phyloP scores from a whole-genome alignment of 2,797 vertebrate genomes.

The Cygnus olor region DNA sequence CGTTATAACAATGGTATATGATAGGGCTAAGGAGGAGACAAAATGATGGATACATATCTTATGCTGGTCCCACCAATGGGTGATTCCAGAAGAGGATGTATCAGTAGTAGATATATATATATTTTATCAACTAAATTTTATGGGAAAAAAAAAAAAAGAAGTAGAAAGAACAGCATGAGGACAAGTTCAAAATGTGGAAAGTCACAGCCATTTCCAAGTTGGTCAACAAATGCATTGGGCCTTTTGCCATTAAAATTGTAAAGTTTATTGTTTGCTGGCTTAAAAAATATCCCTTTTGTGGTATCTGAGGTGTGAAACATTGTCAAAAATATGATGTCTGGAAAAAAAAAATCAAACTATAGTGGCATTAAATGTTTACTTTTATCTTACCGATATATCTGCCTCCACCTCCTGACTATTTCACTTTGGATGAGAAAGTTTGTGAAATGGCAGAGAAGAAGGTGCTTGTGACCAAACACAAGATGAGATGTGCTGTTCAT shows the following conservation, averaged over 20 bases:
- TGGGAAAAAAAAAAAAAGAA: neutral
- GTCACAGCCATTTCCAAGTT: constrained; percentile 53
- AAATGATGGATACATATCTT: constrained; percentile 35
- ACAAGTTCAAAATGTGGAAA: constrained; percentile 46
- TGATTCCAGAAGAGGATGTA: constrained; percentile 16
- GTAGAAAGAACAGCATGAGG: constrained; percentile 43
- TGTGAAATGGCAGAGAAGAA: neutral
- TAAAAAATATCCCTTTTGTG: constrained; percentile 77
- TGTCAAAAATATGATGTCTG: constrained; percentile 82
- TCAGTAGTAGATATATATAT: constrained; percentile 22
- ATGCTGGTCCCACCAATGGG: neutral
- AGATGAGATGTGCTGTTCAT: neutral
- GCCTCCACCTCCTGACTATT: constrained; percentile 49
- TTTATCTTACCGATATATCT: constrained; percentile 74
- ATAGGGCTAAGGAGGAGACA: neutral
- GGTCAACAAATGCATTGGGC: constrained; percentile 63
- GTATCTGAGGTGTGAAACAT: constrained; percentile 80
- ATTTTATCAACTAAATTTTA: constrained; percentile 62
- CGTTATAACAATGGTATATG: constrained; percentile 37
- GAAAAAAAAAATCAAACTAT: constrained; percentile 76
- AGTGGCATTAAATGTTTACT: constrained; percentile 85
- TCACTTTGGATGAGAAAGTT: neutral
- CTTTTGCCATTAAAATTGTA: constrained; percentile 77
- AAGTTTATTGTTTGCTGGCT: constrained; percentile 78
- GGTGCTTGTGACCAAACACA: neutral